Base-by-base conservation (phyloP, 2,888 invertebrate genomes). In the Cataglyphis altisquamis region DNA sequence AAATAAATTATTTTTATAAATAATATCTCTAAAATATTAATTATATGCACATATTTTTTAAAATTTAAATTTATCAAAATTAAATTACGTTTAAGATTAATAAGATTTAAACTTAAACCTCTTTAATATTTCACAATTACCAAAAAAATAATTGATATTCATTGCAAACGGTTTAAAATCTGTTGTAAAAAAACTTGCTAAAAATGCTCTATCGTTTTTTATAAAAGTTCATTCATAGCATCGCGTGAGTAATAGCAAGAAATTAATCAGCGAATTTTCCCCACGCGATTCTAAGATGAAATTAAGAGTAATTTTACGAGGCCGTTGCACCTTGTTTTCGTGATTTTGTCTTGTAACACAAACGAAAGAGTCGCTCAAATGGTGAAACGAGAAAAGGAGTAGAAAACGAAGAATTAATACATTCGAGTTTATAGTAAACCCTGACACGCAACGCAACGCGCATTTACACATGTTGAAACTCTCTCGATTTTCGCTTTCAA, bases 371-470 rank as follows among this genome's bases (percentile, higher is more conserved):
- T 36, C 25, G 67, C 41, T 41, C 73, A 15, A 60, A 62, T 21
- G 55, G 25, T 36, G 41, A 10, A 60, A 83, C 68, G 64, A 52
- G 72, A 82, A 84, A 80, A 82, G 73, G 80, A 83, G 82, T 64
- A 81, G 77, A 70, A 87, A 86, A 66, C 64, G 48, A 82, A 21
- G 67, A 87, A 90, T 87, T 81, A 82, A 86, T 86, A 70, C 64
- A 80, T 84, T 83, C 78, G 75, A 36, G 67, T 80, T 82, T 83
- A 73, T 75, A 82, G 48, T 2, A 66, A 12, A 32, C 63, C 62
- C 32, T 48, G 68, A 36, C 86, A 88, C 86, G 86, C 84, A 86
- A 86, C 73, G 66, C 41, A 82, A 32, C 62, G 81, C 62, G 32
- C 62, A 25, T 82, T 25, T 39, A 29, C 57, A 48, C 60, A 8